Percentiles rank a stretch among this genome's conserved stretches.
These are phyloP conservation scores for Malaclemys terrapin DNA, from an alignment of 2,113 vertebrate genomes.

Conservation along the genomic window DNA sequence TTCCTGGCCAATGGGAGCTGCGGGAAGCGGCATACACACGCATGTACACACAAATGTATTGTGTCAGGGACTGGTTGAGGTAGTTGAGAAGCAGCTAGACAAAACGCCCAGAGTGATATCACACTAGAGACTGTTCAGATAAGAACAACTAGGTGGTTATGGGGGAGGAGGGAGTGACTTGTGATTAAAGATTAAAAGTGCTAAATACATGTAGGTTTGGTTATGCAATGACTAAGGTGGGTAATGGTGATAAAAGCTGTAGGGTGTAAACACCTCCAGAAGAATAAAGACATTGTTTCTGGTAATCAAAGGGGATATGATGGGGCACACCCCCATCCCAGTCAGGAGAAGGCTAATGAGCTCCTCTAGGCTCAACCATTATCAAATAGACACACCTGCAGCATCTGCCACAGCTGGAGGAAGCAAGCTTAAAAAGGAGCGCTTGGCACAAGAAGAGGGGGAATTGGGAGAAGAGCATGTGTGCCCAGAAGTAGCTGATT, in stretches of 20 bases:
- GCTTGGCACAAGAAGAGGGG: neutral
- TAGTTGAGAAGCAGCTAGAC: neutral
- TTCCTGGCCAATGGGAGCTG: too few relatives aligned
- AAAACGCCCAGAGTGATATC: neutral
- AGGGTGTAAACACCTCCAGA: neutral
- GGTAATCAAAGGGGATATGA: neutral
- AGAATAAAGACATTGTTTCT: neutral
- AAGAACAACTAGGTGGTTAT: slow-evolving; percentile 10
- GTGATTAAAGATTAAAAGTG: neutral
- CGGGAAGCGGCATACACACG: too few relatives aligned
- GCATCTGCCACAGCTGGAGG: neutral
- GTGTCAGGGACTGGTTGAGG: neutral
- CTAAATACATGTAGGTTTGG: neutral
- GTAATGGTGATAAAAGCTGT: neutral
- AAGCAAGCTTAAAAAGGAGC: neutral
- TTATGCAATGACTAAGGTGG: neutral
- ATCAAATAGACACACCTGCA: neutral
- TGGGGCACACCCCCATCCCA: neutral
- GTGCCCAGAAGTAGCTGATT: too few relatives aligned
- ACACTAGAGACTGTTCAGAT: neutral
- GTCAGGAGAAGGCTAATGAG: neutral
- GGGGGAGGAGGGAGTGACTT: neutral
- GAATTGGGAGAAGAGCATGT: too few relatives aligned
- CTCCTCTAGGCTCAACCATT: neutral
- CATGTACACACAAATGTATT: too few relatives aligned